These are phyloP conservation scores for Augochlorella aurata DNA, from an alignment of 2,888 invertebrate species.

Conservation along the genomic window DNA sequence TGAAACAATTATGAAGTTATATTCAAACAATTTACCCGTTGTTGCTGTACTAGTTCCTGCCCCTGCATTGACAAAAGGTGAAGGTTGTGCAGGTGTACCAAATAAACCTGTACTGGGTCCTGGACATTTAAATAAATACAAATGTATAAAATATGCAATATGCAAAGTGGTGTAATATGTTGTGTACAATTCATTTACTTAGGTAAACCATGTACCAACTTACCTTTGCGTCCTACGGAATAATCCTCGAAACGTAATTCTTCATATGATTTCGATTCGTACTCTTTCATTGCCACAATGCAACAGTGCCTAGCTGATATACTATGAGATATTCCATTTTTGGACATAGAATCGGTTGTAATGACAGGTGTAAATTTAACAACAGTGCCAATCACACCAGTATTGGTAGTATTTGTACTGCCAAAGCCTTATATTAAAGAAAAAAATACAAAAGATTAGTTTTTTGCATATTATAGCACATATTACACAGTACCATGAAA, in stretches of 20 bases:
- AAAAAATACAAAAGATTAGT: not conserved
- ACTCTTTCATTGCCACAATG: conserved; percentile 99
- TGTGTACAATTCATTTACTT: not conserved
- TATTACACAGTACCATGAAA: not conserved
- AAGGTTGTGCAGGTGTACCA: conserved; percentile 79
- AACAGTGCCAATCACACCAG: conserved; percentile 86
- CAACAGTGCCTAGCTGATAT: conserved; percentile 97
- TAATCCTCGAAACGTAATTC: conserved; percentile 98
- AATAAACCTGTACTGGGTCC: conserved; percentile 82
- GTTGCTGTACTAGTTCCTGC: conserved; percentile 80
- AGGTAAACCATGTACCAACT: not conserved
- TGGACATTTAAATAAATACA: conserved; percentile 17
- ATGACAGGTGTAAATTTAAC: conserved; percentile 93
- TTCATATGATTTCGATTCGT: conserved; percentile 96
- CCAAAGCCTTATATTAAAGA: conserved; percentile 70
- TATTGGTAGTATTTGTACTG: conserved; percentile 76
- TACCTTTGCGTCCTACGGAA: conserved; percentile 92
- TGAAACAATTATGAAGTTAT: conserved; percentile 14
- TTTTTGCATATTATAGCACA: not conserved
- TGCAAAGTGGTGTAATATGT: not conserved
- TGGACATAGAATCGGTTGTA: conserved; percentile 95
- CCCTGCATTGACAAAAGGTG: conserved; percentile 82
- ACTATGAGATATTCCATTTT: conserved; percentile 91
- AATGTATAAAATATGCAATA: not conserved
- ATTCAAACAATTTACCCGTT: conserved; percentile 73